Evolutionary conservation across 2,797 vertebrate species (phyloP).

Genomic region (Tokudaia muenninki): DNA sequence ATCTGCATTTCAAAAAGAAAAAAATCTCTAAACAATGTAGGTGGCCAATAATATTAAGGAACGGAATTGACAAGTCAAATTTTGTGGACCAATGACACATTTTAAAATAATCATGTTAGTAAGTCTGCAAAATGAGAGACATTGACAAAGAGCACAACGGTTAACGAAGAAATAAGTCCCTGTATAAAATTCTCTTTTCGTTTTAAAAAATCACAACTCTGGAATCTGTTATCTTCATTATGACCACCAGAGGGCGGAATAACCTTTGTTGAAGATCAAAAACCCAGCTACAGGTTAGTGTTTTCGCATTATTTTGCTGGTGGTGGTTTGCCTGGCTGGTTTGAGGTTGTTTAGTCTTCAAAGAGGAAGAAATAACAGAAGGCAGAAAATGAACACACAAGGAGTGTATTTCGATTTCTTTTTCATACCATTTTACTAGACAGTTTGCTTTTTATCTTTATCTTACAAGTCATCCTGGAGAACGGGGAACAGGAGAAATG

Average conservation of each 20-base stretch:
- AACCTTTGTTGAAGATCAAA: constrained; percentile 65
- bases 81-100: background rate
- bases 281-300: background rate
- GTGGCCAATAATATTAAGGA: background rate
- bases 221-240: background rate
- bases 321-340: too few relatives aligned
- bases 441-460: constrained; percentile 64
- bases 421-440: constrained; percentile 62
- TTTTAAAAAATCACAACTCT: background rate
- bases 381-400: constrained; percentile 53
- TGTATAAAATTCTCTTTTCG: background rate
- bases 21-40: background rate
- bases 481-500: constrained; percentile 31
- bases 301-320: background rate
- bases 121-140: background rate
- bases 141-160: background rate
- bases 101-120: background rate
- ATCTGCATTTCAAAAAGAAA: background rate
- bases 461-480: constrained; percentile 60
- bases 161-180: background rate
- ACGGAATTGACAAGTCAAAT: background rate
- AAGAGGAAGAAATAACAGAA: background rate
- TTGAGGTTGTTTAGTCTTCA: background rate
- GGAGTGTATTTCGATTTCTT: background rate
- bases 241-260: constrained; percentile 75